A percentile compares a stretch with the other conserved stretches of the same genome.
Conservation (phyloP, 1,140 invertebrate genomes). For the Andricus grossulariae region DNA sequence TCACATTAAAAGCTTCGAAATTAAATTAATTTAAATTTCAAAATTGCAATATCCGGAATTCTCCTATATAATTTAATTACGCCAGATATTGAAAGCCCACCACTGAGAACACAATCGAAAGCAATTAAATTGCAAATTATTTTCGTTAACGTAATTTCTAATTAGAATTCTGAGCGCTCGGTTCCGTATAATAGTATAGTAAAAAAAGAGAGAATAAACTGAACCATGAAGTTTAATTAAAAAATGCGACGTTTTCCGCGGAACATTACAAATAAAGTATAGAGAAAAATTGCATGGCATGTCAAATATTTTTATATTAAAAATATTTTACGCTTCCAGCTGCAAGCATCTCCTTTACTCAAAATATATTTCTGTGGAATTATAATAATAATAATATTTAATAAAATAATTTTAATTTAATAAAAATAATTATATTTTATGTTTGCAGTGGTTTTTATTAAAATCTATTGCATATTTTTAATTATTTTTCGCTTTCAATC, state of each 20-base stretch:
- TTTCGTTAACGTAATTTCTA: constrained; percentile 32
- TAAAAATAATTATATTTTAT: constrained; percentile 6
- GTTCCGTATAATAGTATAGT: constrained; percentile 9
- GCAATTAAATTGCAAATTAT: constrained; percentile 30
- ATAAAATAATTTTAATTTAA: no score
- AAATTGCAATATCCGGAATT: constrained; percentile 15
- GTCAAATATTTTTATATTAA: constrained; percentile 26
- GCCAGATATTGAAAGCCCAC: constrained; percentile 22
- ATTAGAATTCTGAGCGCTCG: constrained; percentile 25
- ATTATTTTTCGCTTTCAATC: background rate
- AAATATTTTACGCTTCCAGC: background rate
- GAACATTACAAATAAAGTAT: constrained; percentile 20
- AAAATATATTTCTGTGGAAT: background rate
- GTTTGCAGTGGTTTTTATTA: background rate
- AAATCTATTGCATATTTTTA: background rate
- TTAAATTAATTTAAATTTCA: constrained; percentile 24
- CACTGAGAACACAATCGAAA: constrained; percentile 30
- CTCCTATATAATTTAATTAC: constrained; percentile 22
- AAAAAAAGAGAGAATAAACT: constrained; percentile 7
- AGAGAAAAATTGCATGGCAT: constrained; percentile 3
- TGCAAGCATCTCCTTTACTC: background rate
- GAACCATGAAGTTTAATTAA: constrained; percentile 26
- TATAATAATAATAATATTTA: no score
- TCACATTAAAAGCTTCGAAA: constrained; percentile 6
- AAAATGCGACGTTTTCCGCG: constrained; percentile 10